Evolutionary conservation across 2,888 invertebrate genomes (phyloP).

Genomic region (Argyresthia albistria): DNA sequence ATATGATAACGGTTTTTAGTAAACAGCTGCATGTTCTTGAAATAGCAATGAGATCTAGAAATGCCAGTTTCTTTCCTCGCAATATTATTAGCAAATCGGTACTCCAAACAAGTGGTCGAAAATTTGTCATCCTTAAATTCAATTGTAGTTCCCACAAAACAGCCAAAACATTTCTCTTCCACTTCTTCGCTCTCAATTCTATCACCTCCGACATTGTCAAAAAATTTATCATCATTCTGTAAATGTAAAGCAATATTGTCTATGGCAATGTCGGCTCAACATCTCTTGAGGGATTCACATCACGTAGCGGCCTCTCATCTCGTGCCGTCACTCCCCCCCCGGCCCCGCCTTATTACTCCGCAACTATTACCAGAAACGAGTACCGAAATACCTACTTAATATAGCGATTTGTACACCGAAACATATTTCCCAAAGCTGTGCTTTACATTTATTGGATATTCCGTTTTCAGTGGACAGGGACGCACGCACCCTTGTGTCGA

Average conservation of each 20-base stretch:
- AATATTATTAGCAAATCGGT: no score
- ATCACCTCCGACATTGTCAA: no score
- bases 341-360: conserved; percentile 57
- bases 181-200: no score
- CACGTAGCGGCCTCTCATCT: conserved; percentile 59
- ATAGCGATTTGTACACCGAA: conserved; percentile 4
- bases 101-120: no score
- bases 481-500: not conserved
- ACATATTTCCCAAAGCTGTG: conserved; percentile 5
- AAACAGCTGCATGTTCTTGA: no score
- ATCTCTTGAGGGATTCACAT: conserved; percentile 32
- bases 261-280: conserved; percentile 6
- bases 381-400: conserved; percentile 6
- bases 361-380: conserved; percentile 34
- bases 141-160: no score
- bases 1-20: no score
- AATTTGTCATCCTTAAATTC: no score
- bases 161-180: no score
- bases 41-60: no score
- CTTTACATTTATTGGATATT: conserved; percentile 1
- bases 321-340: conserved; percentile 46
- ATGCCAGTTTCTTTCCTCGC: no score
- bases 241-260: conserved; percentile 1
- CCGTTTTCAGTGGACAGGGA: not conserved
- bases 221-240: conserved; percentile 2